phyloP scores from a whole-genome alignment of 2,888 invertebrate genomes.

The Phyto melanocephala region DNA sequence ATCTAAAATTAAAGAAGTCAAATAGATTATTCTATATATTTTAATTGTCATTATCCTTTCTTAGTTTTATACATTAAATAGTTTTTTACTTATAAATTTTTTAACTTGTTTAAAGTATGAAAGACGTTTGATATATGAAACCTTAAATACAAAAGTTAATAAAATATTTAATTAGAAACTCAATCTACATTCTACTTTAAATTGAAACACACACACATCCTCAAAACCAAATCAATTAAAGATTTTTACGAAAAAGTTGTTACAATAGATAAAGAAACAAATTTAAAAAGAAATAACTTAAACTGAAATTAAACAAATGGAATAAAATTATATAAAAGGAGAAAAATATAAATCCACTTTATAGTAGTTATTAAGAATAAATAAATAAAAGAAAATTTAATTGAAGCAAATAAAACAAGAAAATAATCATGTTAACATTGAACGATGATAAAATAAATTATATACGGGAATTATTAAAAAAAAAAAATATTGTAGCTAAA shows the following conservation, averaged over 20 bases:
- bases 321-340: background rate
- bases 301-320: slow-evolving; percentile 38
- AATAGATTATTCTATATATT: too few relatives aligned
- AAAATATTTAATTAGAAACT: background rate
- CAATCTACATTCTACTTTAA: slow-evolving; percentile 12
- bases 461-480: slow-evolving; percentile 15
- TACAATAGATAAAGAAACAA: slow-evolving; percentile 46
- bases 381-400: slow-evolving; percentile 5
- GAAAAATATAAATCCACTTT: background rate
- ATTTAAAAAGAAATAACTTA: slow-evolving; percentile 50
- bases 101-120: too few relatives aligned
- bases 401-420: background rate
- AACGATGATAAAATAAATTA: background rate
- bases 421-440: slow-evolving; percentile 29
- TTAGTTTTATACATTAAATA: too few relatives aligned
- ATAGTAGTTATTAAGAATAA: slow-evolving; percentile 4
- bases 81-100: too few relatives aligned
- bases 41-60: too few relatives aligned
- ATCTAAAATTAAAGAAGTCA: too few relatives aligned
- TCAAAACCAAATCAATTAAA: slow-evolving; percentile 6
- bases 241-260: slow-evolving; percentile 32
- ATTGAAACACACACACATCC: slow-evolving; percentile 12
- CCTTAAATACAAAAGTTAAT: background rate
- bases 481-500: slow-evolving; percentile 17
- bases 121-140: slow-evolving; percentile 46